Evolutionary conservation across 2,797 vertebrate genomes (phyloP), one percentile per base, ranked within the genome.

Genomic region (Hypotaenidia philippensis): DNA sequence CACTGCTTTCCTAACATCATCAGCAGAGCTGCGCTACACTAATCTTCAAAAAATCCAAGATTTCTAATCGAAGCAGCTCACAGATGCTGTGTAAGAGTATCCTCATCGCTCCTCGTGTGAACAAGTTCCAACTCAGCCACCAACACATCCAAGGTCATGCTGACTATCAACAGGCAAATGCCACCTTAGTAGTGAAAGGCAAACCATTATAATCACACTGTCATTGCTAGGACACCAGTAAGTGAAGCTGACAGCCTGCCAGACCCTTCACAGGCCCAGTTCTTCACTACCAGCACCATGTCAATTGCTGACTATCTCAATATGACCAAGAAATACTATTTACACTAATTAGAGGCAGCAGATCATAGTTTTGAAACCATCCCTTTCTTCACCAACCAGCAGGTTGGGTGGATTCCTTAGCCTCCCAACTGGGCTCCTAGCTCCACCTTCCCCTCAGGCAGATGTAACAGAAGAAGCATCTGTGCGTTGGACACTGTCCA

Each of bases 91-190:
- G 2, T 49, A 53, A 65, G 29, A 88, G 14, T 14, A 68, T 34
- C n/a, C 16, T 65, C 29, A 63, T 29, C n/a, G 10, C 14, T 61
- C 9, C 36, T 36, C 3, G 1, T 6, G n/a, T 20, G 57, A 65
- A 22, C 15, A 56, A 3, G 1, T 49, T 77, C 63, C 50, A 82
- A 6, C 14, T 19, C 31, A 32, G 60, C 15, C 29, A 8, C 19
- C 0, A 1, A 32, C 21, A 57, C 5, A 52, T 40, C 31, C 0
- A 0, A 87, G 32, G 8, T 31, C 14, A 6, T 3, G 6, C 23
- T 2, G 1, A 75, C n/a, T 31, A 61, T 5, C 57, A 64, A 59
- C 72, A 76, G 19, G 25, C 32, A 49, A 92, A 61, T 5, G 0
- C 23, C 10, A 31, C 50, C 34, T 72, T 66, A 45, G 9, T 36